Percentiles rank a stretch among this genome's conserved stretches.
These are phyloP conservation scores for Sminthopsis crassicaudata DNA, from an alignment of 2,113 vertebrate genomes.

Conservation along the genomic window DNA sequence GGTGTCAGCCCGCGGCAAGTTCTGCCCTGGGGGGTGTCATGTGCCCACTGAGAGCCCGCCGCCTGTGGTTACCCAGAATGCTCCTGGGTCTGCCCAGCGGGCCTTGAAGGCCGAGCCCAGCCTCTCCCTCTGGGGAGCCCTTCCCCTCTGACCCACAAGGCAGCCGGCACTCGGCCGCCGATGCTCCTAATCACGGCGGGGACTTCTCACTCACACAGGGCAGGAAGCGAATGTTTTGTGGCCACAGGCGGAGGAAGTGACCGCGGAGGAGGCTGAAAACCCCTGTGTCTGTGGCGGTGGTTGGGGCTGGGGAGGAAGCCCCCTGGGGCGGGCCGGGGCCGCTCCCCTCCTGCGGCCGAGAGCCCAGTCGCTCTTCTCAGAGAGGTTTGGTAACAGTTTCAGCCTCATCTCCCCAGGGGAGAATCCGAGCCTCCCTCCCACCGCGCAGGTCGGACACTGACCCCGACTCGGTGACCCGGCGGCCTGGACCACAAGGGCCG, in stretches of 20 bases:
- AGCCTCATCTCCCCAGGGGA: too few relatives aligned
- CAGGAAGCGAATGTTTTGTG: not conserved
- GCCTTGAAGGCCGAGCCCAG: too few relatives aligned
- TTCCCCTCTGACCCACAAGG: not conserved
- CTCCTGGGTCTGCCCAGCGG: not conserved
- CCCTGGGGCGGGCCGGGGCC: too few relatives aligned
- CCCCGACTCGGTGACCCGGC: too few relatives aligned
- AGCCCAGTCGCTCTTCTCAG: too few relatives aligned
- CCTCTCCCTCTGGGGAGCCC: not conserved
- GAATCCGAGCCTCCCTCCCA: too few relatives aligned
- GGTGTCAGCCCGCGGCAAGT: too few relatives aligned
- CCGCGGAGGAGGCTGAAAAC: not conserved
- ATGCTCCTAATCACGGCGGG: not conserved
- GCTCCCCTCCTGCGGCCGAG: too few relatives aligned
- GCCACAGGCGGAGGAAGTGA: slow-evolving; percentile 44
- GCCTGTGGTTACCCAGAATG: not conserved
- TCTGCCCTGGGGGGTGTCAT: too few relatives aligned
- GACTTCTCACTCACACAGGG: slow-evolving; percentile 21
- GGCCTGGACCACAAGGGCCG: too few relatives aligned
- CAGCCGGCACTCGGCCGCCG: not conserved
- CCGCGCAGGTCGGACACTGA: too few relatives aligned
- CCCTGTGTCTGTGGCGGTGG: accelerated
- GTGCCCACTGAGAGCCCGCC: not conserved
- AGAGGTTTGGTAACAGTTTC: too few relatives aligned
- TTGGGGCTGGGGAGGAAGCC: not conserved